Evolutionary conservation across 1,140 invertebrate species (phyloP).

Genomic region (Drosophila sucinea): DNA sequence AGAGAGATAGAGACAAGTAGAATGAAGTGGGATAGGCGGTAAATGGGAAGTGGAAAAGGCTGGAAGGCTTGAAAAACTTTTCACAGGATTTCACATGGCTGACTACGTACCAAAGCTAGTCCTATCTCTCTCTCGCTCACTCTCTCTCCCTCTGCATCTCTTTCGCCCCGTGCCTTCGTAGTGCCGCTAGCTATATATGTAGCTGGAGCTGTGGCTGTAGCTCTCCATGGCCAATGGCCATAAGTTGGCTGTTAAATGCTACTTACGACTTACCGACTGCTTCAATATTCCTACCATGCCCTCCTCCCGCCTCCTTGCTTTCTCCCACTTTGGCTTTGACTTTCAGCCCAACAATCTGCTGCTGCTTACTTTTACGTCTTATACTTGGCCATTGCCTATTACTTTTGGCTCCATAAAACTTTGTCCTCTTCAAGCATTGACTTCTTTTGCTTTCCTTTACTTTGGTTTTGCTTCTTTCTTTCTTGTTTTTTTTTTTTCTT

Average conservation of each 20-base stretch:
- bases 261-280: conserved; percentile 73
- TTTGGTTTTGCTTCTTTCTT: conserved; percentile 48
- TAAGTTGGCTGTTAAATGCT: conserved; percentile 79
- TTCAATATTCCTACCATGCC: conserved; percentile 47
- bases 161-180: background rate
- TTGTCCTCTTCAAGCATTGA: conserved; percentile 74
- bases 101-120: conserved; percentile 19
- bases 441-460: conserved; percentile 62
- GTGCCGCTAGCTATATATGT: background rate
- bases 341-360: conserved; percentile 8
- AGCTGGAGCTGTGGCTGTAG: background rate
- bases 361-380: conserved; percentile 8
- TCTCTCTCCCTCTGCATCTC: conserved; percentile 11
- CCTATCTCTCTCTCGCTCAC: conserved; percentile 17
- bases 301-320: background rate
- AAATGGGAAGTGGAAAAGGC: too few species aligned
- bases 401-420: conserved; percentile 77
- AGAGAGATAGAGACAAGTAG: too few species aligned
- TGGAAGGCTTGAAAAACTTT: conserved; percentile 40
- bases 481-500: conserved; percentile 16
- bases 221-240: conserved; percentile 57
- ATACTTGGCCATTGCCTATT: conserved; percentile 64
- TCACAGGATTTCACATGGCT: conserved; percentile 63
- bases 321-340: background rate
- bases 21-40: too few species aligned